A percentile compares a stretch with the other conserved stretches of the same genome.
Evolutionary conservation across 2,888 invertebrate species (phyloP).

Genomic region (Lottia scabra): DNA sequence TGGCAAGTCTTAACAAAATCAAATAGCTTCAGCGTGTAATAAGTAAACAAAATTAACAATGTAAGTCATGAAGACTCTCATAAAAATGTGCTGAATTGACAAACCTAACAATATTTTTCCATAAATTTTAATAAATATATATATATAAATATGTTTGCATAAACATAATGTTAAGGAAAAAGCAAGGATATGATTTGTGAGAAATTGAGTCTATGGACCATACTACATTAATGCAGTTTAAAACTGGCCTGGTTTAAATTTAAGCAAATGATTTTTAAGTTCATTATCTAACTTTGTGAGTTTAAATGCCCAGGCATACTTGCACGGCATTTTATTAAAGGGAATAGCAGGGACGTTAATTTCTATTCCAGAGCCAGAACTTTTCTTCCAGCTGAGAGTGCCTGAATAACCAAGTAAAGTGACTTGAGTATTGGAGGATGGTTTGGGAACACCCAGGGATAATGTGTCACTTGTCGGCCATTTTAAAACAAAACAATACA

Average conservation of each 20-base stretch:
- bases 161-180: constrained; percentile 12
- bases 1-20: too few species aligned
- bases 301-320: constrained; percentile 45
- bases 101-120: too few species aligned
- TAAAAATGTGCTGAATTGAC: too few species aligned
- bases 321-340: constrained; percentile 31
- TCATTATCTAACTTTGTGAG: constrained; percentile 22
- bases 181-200: neutral
- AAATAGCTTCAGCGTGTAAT: too few species aligned
- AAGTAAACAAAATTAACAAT: too few species aligned
- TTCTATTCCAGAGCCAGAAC: constrained; percentile 36
- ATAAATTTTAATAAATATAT: too few species aligned
- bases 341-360: constrained; percentile 41
- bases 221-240: too few species aligned
- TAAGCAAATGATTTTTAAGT: neutral
- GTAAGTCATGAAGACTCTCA: too few species aligned
- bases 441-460: constrained; percentile 70
- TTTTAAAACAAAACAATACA: constrained; percentile 79
- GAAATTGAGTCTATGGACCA: too few species aligned
- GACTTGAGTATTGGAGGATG: constrained; percentile 64
- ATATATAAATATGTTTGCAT: too few species aligned
- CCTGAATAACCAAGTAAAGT: constrained; percentile 71
- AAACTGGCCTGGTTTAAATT: too few species aligned
- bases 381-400: constrained; percentile 27
- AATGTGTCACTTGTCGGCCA: constrained; percentile 79